Evolutionary conservation across 2,888 invertebrate genomes (phyloP).

Genomic region (Macaria liturata): DNA sequence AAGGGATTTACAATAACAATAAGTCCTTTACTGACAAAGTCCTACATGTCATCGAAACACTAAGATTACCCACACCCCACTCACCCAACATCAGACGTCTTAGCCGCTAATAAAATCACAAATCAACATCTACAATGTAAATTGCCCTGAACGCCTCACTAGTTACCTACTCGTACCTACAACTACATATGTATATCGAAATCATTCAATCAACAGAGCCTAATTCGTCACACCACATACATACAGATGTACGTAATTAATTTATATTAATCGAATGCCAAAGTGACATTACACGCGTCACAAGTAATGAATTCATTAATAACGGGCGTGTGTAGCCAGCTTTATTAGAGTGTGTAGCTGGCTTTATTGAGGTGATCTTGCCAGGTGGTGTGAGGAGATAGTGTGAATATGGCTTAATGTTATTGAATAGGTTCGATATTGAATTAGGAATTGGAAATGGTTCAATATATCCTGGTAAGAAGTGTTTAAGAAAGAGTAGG

Average conservation of each 20-base stretch:
- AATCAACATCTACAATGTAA: background rate
- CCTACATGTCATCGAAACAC: too few species aligned
- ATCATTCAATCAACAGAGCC: conserved; percentile 33
- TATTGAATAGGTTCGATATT: too few species aligned
- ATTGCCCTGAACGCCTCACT: background rate
- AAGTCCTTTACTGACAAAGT: too few species aligned
- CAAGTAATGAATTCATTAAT: conserved; percentile 57
- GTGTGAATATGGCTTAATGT: too few species aligned
- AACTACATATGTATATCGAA: conserved; percentile 10
- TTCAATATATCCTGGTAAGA: too few species aligned
- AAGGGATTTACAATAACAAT: too few species aligned
- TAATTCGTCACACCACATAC: conserved; percentile 33
- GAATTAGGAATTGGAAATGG: too few species aligned
- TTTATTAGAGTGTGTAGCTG: background rate
- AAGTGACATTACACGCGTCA: conserved; percentile 46
- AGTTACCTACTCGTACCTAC: background rate
- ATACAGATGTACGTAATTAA: conserved; percentile 40
- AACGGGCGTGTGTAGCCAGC: conserved; percentile 35
- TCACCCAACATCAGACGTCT: too few species aligned
- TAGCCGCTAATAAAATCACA: background rate
- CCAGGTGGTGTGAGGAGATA: conserved; percentile 7
- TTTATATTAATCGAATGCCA: conserved; percentile 51
- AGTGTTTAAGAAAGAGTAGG: too few species aligned
- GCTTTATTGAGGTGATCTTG: conserved; percentile 2
- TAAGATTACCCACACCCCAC: too few species aligned